Percentiles rank a stretch among this genome's conserved stretches.
Conservation (phyloP, 1,140 invertebrate genomes). For the Archivesica marissinica region DNA sequence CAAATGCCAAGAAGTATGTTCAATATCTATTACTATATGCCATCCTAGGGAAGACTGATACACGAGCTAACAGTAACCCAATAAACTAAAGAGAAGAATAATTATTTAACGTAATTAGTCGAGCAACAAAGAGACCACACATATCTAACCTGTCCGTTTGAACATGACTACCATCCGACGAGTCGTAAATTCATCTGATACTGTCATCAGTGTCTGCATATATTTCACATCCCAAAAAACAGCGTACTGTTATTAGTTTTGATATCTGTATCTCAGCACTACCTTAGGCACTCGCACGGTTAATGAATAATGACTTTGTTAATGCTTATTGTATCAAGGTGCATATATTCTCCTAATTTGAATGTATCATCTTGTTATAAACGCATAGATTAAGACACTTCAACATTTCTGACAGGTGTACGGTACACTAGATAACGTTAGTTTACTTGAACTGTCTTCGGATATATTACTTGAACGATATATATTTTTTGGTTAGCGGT, state of each 20-base stretch:
- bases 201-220: slow-evolving; percentile 29
- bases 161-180: slow-evolving; percentile 5
- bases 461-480: no score
- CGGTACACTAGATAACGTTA: no score
- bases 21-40: no score
- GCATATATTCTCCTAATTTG: slow-evolving; percentile 16
- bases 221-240: slow-evolving; percentile 32
- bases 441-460: no score
- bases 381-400: slow-evolving; percentile 13
- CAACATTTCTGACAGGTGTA: background rate
- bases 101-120: slow-evolving; percentile 22
- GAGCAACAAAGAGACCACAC: slow-evolving; percentile 44
- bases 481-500: no score
- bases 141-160: slow-evolving; percentile 16
- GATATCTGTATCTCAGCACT: slow-evolving; percentile 15
- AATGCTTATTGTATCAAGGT: slow-evolving; percentile 37
- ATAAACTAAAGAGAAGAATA: no score
- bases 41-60: no score
- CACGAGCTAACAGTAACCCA: no score
- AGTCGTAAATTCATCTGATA: slow-evolving; percentile 44
- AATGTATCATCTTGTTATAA: slow-evolving; percentile 34
- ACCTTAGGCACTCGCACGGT: slow-evolving; percentile 15
- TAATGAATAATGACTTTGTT: slow-evolving; percentile 32
- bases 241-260: slow-evolving; percentile 8
- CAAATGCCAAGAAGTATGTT: no score